Evolutionary conservation across 2,888 invertebrate genomes (phyloP), one percentile per base, ranked within the genome.

Genomic region (Melinopterus prodromus): DNA sequence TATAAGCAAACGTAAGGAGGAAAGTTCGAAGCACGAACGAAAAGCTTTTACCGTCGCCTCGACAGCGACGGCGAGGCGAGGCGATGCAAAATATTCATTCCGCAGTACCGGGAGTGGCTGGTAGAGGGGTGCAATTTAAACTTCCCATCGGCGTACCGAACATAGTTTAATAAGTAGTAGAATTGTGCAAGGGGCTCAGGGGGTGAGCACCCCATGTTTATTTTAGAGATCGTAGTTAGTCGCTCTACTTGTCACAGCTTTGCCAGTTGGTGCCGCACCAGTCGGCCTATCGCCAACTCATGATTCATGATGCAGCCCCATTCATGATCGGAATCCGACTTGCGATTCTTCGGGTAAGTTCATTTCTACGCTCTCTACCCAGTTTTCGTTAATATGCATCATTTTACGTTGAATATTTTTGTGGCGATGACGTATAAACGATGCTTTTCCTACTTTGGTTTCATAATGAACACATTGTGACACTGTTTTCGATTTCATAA

Each of bases 221-320:
- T 84, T 83, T 82, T 83, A 84, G 83, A 83, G 84, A 84, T 84
- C 82, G 82, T 79, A 83, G 84, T 83, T 84, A 84, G 83, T 82
- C 84, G 82, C 84, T 84, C 84, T 83, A 82, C 84, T 84, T 83
- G 84, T 84, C 84, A 83, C 82, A 82, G 82, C 84, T 83, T 84
- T 82, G 83, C 84, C 84, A 84, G 84, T 84, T 83, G 84, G 84
- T 84, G 82, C 81, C 82, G 70, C 71, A 76, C 76, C 76, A 75
- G 71, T 35, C 69, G 71, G 76, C 36, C 76, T 70, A 77, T 77
- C 74, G 74, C 35, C 78, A n/a, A 36, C 71, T 78, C 71, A 78
- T 78, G 78, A 78, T 78, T 78, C 78, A 78, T 78, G 78, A 78
- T 72, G 26, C 36, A 36, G 26, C 74, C 74, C 72, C 74, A 35